Evolutionary conservation across 2,113 vertebrate genomes (phyloP).

Genomic region (Macrotus californicus): DNA sequence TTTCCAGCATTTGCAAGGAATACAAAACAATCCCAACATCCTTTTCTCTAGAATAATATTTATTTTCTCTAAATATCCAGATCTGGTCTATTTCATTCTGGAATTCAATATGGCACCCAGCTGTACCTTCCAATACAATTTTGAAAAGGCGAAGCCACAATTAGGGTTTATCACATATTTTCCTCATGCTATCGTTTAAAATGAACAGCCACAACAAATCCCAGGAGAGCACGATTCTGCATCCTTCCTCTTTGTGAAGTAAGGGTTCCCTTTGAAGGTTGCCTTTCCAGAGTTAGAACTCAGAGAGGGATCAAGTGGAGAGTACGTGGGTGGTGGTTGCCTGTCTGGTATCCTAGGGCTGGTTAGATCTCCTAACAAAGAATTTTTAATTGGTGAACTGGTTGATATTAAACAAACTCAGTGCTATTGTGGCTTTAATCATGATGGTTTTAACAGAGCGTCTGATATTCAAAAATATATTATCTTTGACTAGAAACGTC

Average conservation of each 20-base stretch:
- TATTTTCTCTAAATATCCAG: neutral
- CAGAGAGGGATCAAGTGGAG: too few species aligned
- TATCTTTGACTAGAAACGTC: neutral
- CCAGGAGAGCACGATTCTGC: fast-evolving
- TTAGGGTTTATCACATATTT: fast-evolving
- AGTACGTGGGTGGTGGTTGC: fast-evolving
- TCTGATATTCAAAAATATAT: neutral
- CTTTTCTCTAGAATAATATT: neutral
- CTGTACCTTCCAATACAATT: neutral
- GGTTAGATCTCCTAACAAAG: neutral
- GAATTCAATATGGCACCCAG: neutral
- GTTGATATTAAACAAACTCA: neutral
- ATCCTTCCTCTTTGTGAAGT: neutral
- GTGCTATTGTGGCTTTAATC: neutral
- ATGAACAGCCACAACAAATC: neutral
- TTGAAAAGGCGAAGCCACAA: neutral
- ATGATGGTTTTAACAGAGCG: neutral
- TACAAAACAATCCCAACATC: neutral
- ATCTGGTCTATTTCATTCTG: neutral
- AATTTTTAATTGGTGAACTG: neutral
- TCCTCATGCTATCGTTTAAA: neutral
- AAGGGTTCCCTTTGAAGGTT: neutral
- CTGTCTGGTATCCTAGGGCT: neutral
- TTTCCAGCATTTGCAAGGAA: neutral
- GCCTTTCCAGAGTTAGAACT: neutral